Evolutionary conservation across 2,888 invertebrate species (phyloP), one percentile per base, ranked within the genome.

Genomic region (Aleiodes alternator): DNA sequence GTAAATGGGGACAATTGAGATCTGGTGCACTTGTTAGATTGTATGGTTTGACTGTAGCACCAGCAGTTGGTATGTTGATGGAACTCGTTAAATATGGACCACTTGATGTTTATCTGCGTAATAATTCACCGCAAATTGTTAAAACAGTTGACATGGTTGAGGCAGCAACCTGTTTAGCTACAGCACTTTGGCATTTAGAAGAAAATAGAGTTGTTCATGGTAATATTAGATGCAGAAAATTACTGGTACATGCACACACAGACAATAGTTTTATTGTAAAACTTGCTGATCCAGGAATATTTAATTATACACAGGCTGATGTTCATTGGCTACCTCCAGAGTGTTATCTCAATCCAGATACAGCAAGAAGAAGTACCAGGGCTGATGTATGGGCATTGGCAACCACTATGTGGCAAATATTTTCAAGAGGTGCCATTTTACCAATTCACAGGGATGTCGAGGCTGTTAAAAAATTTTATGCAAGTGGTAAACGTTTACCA

Each of bases 371-470:
- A 9, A 94, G 94, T 23, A 92, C 92, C 0, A 92, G 93, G 71
- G 95, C 96, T 11, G 98, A 98, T 85, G 93, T 97, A 29, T 98
- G 97, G 96, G 96, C 98, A 5, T 95, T 96, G 86, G 96, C 96
- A 0, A 98, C 97, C 4, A 97, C 97, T 0, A 88, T 97, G 16
- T 98, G 97, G 96, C 96, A 98, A 90, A 95, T 98, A 82, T 98
- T 97, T 90, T 94, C 95, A 0, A 94, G 93, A 82, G 97, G 97
- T 0, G 91, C 86, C 14, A 83, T 87, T 61, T 91, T 92, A 57
- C 86, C 87, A 4, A 78, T 81, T 5, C 84, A 87, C 72, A 80
- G 82, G 59, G 86, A 89, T 61, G 75, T 85, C 51, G 83, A 87
- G 51, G 80, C 51, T 48, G 48, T 69, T 5, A 69, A 74, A 12